Evolutionary conservation across 1,140 invertebrate species (phyloP).

Genomic region (Drosophila navojoa): DNA sequence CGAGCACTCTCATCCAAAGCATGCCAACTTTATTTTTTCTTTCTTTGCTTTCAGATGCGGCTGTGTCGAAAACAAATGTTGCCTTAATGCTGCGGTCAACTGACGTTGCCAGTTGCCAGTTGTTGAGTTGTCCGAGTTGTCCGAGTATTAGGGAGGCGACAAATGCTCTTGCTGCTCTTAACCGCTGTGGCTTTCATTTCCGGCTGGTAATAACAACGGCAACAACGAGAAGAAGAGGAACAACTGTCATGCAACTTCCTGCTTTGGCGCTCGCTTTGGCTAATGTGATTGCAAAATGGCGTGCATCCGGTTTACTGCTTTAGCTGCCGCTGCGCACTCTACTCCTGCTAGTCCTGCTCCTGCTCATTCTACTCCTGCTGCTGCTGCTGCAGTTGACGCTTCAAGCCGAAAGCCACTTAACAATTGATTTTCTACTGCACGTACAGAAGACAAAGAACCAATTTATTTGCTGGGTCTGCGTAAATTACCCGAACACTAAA

Average conservation of each 20-base stretch:
- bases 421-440: slow-evolving; percentile 59
- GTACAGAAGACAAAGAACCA: slow-evolving; percentile 56
- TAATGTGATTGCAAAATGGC: slow-evolving; percentile 77
- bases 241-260: slow-evolving; percentile 58
- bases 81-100: slow-evolving; percentile 76
- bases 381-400: slow-evolving; percentile 27
- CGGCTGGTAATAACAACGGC: slow-evolving; percentile 37
- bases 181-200: slow-evolving; percentile 56
- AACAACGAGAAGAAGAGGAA: neutral
- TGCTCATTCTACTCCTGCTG: neutral
- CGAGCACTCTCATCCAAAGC: neutral
- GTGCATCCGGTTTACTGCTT: slow-evolving; percentile 49
- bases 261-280: slow-evolving; percentile 31
- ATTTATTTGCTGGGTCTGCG: slow-evolving; percentile 48
- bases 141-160: neutral
- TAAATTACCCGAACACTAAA: slow-evolving; percentile 23
- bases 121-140: neutral
- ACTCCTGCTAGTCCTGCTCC: neutral
- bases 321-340: neutral
- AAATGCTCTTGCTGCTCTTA: slow-evolving; percentile 16
- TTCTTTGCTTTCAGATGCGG: slow-evolving; percentile 21
- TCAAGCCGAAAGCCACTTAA: slow-evolving; percentile 49
- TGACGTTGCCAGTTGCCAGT: slow-evolving; percentile 31
- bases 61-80: slow-evolving; percentile 72
- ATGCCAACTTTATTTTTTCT: slow-evolving; percentile 2